Evolutionary conservation across 2,888 invertebrate species (phyloP).

Genomic region (Drosophila putrida): DNA sequence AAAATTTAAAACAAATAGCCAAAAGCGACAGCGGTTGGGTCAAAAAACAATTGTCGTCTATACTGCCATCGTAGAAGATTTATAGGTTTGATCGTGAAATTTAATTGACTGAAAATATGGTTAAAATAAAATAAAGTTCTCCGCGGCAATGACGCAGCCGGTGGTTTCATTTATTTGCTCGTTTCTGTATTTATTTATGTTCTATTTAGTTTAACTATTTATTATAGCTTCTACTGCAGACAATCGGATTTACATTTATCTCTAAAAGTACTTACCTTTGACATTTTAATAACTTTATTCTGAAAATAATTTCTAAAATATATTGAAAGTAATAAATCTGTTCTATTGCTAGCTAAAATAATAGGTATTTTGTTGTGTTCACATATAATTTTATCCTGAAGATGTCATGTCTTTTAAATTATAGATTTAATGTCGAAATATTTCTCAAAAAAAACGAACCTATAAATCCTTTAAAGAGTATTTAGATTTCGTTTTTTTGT

Average conservation of each 20-base stretch:
- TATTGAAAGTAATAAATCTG: no score
- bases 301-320: not conserved
- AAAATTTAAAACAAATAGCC: conserved; percentile 79
- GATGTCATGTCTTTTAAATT: not conserved
- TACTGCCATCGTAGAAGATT: conserved; percentile 63
- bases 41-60: conserved; percentile 63
- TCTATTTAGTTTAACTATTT: conserved; percentile 37
- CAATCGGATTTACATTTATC: conserved; percentile 23
- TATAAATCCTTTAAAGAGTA: not conserved
- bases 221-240: conserved; percentile 16
- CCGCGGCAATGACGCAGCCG: conserved; percentile 15
- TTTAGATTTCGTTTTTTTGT: not conserved
- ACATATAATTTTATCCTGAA: not conserved
- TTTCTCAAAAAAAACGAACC: not conserved
- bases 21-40: conserved; percentile 46
- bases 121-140: conserved; percentile 53
- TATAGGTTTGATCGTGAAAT: conserved; percentile 83
- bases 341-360: no score
- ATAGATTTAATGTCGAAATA: not conserved
- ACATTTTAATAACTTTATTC: not conserved
- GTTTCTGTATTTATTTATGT: conserved; percentile 45
- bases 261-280: not conserved
- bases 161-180: conserved; percentile 51
- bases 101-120: conserved; percentile 85
- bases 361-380: no score